phyloP scores from a whole-genome alignment of 2,888 invertebrate genomes.

The Serripes groenlandicus region DNA sequence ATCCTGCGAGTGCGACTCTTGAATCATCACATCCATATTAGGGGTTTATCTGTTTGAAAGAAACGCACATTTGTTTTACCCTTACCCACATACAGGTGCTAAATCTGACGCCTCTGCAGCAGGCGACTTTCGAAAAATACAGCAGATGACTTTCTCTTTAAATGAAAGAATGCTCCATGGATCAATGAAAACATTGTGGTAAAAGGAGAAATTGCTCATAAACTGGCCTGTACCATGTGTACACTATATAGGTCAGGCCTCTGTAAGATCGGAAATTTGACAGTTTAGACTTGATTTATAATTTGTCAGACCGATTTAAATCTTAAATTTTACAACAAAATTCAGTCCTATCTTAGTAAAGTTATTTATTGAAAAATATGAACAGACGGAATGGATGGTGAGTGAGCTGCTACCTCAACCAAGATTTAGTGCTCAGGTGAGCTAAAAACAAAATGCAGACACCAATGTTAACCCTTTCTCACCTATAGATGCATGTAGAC shows the following conservation, averaged over 20 bases:
- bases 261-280: neutral
- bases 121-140: no score
- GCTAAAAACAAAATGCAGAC: neutral
- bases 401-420: no score
- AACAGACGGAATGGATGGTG: no score
- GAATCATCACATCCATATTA: conserved; percentile 47
- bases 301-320: neutral
- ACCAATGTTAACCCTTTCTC: neutral
- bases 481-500: no score
- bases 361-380: neutral
- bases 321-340: neutral
- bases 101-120: no score
- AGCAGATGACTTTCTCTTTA: no score
- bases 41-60: no score
- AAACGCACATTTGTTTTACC: no score
- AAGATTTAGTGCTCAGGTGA: neutral
- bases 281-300: neutral
- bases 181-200: neutral
- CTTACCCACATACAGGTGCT: no score
- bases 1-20: conserved; percentile 18
- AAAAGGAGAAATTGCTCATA: neutral
- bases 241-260: neutral
- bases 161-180: neutral
- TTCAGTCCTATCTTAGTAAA: neutral
- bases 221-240: neutral